Base-by-base conservation (phyloP, 2,888 invertebrate species). In the Heliconius ismenius region DNA sequence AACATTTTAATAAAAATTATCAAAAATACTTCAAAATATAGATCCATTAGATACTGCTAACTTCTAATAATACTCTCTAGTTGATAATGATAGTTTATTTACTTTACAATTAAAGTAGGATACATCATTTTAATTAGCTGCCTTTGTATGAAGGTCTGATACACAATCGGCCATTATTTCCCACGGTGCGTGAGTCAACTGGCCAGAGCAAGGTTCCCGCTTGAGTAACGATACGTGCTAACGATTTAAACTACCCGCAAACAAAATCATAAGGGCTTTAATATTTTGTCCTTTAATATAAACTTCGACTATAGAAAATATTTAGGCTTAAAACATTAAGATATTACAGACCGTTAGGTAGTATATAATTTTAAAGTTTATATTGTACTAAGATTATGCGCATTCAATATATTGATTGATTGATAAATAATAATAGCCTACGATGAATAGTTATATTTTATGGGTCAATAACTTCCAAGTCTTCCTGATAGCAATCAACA, bases 141-240 rank as follows among this genome's bases (percentile, higher is more conserved):
- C 43, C 74, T 32, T 58, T 49, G 36, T 78, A 75, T 79, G 80
- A 82, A 82, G 81, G 81, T 79, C 80, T 79, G 79, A 80, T 82
- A 78, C 60, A 82, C 80, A 80, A 84, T 82, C 84, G 81, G 83
- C 78, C 78, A 79, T 81, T 77, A 81, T 83, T 85, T 89, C 88
- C 89, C 92, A 92, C 90, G 91, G 84, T 88, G 86, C 84, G 85
- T 91, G 92, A 90, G 83, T 92, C 92, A 88, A 82, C 80, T 83
- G 86, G 82, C 83, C 86, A 85, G 87, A 84, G 87, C 90, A 91
- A 91, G 91, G 92, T 84, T 81, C 84, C 86, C 85, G 81, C 82
- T 90, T 89, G 85, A 83, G 86, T 83, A 88, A 88, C 81, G 76
- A 81, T 90, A 93, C 93, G 92, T 92, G 93, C 85, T 90, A 92